These are phyloP conservation scores for Mantis religiosa DNA, from an alignment of 2,888 invertebrate species.

Conservation along the genomic window DNA sequence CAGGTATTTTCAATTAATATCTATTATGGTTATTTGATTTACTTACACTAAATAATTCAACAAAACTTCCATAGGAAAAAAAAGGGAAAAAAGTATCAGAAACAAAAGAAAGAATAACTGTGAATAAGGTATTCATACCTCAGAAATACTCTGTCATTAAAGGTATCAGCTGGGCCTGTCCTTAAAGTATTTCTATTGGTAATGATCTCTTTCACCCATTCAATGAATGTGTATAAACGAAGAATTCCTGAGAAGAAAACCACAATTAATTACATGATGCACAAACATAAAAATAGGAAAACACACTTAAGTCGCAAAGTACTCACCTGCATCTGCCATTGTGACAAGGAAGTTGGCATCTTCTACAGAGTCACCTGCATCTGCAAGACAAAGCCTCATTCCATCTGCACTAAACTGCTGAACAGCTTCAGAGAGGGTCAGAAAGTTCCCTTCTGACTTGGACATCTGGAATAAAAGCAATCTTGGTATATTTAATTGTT, in stretches of 20 bases:
- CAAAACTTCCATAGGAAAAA: too few species aligned
- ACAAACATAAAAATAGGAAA: background rate
- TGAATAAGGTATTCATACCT: conserved; percentile 42
- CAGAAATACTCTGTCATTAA: conserved; percentile 83
- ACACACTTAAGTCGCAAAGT: background rate
- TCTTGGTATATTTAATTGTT: background rate
- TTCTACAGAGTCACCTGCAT: conserved; percentile 95
- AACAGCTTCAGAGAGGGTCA: conserved; percentile 85
- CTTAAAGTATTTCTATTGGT: conserved; percentile 52
- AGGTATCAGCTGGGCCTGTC: conserved; percentile 58
- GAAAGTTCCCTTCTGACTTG: conserved; percentile 97
- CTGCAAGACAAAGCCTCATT: conserved; percentile 89
- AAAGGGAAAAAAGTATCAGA: too few species aligned
- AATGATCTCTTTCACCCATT: conserved; percentile 91
- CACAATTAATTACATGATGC: background rate
- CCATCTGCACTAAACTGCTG: conserved; percentile 96
- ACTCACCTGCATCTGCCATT: conserved; percentile 76
- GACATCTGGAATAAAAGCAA: conserved; percentile 68
- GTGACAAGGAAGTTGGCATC: conserved; percentile 97
- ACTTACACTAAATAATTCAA: too few species aligned
- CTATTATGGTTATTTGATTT: too few species aligned
- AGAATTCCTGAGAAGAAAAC: conserved; percentile 62
- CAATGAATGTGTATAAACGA: conserved; percentile 87
- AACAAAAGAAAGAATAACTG: too few species aligned
- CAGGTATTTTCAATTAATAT: too few species aligned